Evolutionary conservation across 1,140 invertebrate genomes (phyloP), one percentile per base, ranked within the genome.

Genomic region (Drosophila takahashii): DNA sequence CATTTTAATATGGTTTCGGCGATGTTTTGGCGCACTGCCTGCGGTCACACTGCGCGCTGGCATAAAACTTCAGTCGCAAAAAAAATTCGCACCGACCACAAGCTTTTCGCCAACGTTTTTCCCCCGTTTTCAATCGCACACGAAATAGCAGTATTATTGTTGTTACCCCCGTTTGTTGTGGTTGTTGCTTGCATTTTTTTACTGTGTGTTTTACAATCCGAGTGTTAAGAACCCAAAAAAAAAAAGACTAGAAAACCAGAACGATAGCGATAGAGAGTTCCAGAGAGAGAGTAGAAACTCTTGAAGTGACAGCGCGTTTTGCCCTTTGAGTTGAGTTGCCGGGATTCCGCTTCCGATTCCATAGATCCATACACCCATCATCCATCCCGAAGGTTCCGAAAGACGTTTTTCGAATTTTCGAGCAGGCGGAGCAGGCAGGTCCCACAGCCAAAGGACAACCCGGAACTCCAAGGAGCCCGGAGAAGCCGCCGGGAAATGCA

Each of bases 71-170:
- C 67, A 81, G 79, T 81, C 67, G 79, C 79, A 81, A 81, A 81
- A 78, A 77, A 81, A 57, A 60, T 48, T 70, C 75, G 79, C 44
- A 81, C 50, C 29, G 67, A 45, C 37, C 44, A 50, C 8, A 62
- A 69, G 39, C 22, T 16, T 27, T 32, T 37, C 18, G 29, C 29
- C 4, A 16, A 8, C 27, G 39, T 18, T 44, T 10, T 37, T 36
- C 27, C 9, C n/a, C 15, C 34, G 47, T 13, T 54, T 69, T 57
- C 57, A 65, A 51, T 50, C 54, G 79, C 69, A 64, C 73, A 74
- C 61, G 81, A 78, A 65, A 47, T 66, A 70, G 59, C 77, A 83
- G 81, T 83, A 81, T 84, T 83, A 73, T 81, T 74, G 72, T 79
- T 71, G 51, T 62, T 47, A 8, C 54, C 54, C 52, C 47, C 34